Evolutionary conservation across 2,113 vertebrate genomes (phyloP), one percentile per base, ranked within the genome.

Genomic region (Nerophis ophidion): DNA sequence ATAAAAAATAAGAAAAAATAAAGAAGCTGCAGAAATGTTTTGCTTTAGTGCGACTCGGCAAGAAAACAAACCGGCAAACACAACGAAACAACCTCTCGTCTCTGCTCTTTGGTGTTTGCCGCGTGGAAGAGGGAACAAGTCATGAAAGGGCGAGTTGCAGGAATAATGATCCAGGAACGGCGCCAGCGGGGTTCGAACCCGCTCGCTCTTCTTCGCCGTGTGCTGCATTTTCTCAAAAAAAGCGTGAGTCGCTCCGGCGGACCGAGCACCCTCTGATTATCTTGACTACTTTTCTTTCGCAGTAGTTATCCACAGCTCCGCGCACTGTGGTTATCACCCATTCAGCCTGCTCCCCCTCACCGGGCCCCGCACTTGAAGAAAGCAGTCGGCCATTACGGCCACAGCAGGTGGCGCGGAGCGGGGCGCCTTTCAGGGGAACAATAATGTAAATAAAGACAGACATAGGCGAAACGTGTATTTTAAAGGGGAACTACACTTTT

Each of bases 141-240:
- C 4, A 71, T 84, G 81, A 87, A 78, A 45, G 59, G 66, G 38
- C 40, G 51, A 72, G 75, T 10, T 58, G 68, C 60, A 61, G 70
- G 64, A 66, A 75, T 73, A 72, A 65, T 64, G 34, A 59, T 59
- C 67, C 58, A 61, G 69, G 65, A 74, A 74, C 70, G 65, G 63
- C 46, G 66, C 48, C 47, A n/a, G 58, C 72, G 79, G 49, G 0
- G 4, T 63, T 77, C 69, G 69, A 67, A 74, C 70, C 66, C 70
- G 61, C 51, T 76, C n/a, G n/a, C n/a, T n/a, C n/a, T n/a, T n/a
- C 82, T 70, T 65, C 35, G 11, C 6, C 34, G 9, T 19, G 9
- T 19, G 34, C 35, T 36, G 49, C 66, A 47, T 69, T 61, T 26
- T 59, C 40, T 36, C 63, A n/a, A 50, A 26, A 50, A 26, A 47